Conservation (phyloP, 1,140 invertebrate species). For the Copidosoma floridanum region DNA sequence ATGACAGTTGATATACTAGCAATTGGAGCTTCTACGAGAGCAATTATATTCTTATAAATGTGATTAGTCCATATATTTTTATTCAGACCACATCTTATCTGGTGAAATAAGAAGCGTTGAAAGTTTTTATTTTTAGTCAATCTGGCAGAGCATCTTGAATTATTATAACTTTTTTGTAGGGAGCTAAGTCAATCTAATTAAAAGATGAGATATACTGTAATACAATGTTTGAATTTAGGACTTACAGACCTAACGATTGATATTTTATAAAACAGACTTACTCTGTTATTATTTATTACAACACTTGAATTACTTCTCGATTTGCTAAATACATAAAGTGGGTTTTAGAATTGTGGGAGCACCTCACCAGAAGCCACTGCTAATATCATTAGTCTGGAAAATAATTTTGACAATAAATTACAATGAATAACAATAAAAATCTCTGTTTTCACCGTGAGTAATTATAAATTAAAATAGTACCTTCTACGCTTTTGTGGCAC, state of each 20-base stretch:
- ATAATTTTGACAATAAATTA: neutral
- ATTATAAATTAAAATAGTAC: slow-evolving; percentile 46
- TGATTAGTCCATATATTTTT: slow-evolving; percentile 70
- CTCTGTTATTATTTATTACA: slow-evolving; percentile 70
- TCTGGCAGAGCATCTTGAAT: slow-evolving; percentile 82
- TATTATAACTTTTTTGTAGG: slow-evolving; percentile 71
- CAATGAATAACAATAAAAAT: slow-evolving; percentile 5
- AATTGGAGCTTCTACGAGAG: slow-evolving; percentile 77
- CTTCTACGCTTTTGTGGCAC: slow-evolving; percentile 79
- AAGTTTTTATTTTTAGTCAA: slow-evolving; percentile 75
- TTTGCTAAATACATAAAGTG: slow-evolving; percentile 75
- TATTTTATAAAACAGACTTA: too few species aligned
- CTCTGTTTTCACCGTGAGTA: neutral
- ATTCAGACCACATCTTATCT: slow-evolving; percentile 63
- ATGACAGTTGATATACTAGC: slow-evolving; percentile 70
- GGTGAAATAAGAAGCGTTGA: slow-evolving; percentile 77
- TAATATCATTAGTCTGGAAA: slow-evolving; percentile 70
- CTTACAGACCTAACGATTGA: neutral
- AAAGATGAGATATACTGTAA: slow-evolving; percentile 52
- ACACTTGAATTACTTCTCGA: slow-evolving; percentile 71
- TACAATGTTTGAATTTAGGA: slow-evolving; percentile 11
- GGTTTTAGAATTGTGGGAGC: slow-evolving; percentile 78
- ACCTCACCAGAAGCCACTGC: slow-evolving; percentile 79
- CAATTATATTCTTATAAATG: slow-evolving; percentile 83
- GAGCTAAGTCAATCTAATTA: slow-evolving; percentile 64